Evolutionary conservation across 2,888 invertebrate genomes (phyloP).

Genomic region (Mongoloraphidia duomilia): DNA sequence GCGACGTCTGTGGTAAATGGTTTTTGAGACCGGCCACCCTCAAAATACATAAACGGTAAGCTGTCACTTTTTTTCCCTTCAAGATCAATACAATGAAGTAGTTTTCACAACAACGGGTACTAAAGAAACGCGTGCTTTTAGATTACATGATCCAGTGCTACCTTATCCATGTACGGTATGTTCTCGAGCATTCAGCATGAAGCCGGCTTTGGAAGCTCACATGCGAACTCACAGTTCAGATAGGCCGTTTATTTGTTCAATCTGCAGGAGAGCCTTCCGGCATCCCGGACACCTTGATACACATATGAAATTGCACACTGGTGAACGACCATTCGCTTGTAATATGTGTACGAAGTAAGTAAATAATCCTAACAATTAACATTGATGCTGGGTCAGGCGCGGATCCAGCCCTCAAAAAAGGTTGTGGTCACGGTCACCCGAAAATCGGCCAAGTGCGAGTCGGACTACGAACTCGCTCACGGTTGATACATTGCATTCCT

Average conservation of each 20-base stretch:
- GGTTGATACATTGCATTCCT: too few relatives aligned
- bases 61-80: neutral
- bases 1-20: conserved; percentile 4
- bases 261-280: conserved; percentile 2
- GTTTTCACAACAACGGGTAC: too few relatives aligned
- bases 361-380: too few relatives aligned
- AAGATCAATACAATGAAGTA: too few relatives aligned
- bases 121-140: too few relatives aligned
- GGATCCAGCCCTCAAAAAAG: too few relatives aligned
- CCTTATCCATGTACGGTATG: conserved; percentile 3
- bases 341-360: conserved; percentile 5
- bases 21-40: conserved; percentile 3
- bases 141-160: neutral
- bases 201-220: conserved; percentile 3
- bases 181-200: conserved; percentile 1
- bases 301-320: conserved; percentile 4
- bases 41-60: neutral
- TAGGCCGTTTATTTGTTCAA: conserved; percentile 2
- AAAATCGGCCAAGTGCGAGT: too few relatives aligned
- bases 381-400: too few relatives aligned
- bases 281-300: conserved; percentile 6
- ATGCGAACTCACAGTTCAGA: conserved; percentile 1
- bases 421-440: too few relatives aligned
- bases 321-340: conserved; percentile 5
- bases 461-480: too few relatives aligned